These are phyloP conservation scores for Netelia virgata DNA, from an alignment of 2,888 invertebrate species.

Conservation along the genomic window DNA sequence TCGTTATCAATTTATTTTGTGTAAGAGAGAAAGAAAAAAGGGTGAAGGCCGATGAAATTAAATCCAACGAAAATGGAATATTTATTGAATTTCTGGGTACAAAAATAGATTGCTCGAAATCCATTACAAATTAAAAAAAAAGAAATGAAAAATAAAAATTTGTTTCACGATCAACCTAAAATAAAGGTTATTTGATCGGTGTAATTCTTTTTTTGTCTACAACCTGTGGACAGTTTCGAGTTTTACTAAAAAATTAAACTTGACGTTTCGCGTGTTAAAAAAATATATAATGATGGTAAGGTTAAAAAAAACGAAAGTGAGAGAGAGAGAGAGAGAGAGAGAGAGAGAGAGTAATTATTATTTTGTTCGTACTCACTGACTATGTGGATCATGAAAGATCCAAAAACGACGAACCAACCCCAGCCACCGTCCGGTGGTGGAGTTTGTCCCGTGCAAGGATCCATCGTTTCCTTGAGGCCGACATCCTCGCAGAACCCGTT, in stretches of 20 bases:
- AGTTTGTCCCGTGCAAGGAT: constrained; percentile 79
- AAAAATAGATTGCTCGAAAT: background rate
- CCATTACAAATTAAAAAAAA: background rate
- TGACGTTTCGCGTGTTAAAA: background rate
- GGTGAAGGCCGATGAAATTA: background rate
- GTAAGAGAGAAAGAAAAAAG: too few relatives aligned
- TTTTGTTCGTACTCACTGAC: constrained; percentile 90
- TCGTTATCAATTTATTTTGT: too few relatives aligned
- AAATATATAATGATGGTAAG: background rate
- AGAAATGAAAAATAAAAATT: too few relatives aligned
- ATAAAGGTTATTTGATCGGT: background rate
- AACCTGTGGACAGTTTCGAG: background rate
- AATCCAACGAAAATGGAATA: background rate
- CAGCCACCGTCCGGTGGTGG: constrained; percentile 96
- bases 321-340: background rate
- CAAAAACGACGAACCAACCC: constrained; percentile 98
- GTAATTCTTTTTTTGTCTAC: background rate
- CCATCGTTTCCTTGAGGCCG: constrained; percentile 44
- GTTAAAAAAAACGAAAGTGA: background rate
- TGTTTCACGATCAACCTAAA: background rate
- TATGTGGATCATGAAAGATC: constrained; percentile 98
- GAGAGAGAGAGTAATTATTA: background rate
- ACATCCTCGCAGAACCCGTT: constrained; percentile 65
- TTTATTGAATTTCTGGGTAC: background rate
- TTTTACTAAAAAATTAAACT: background rate